Conservation (phyloP, 2,113 vertebrate species). For the Charina bottae region DNA sequence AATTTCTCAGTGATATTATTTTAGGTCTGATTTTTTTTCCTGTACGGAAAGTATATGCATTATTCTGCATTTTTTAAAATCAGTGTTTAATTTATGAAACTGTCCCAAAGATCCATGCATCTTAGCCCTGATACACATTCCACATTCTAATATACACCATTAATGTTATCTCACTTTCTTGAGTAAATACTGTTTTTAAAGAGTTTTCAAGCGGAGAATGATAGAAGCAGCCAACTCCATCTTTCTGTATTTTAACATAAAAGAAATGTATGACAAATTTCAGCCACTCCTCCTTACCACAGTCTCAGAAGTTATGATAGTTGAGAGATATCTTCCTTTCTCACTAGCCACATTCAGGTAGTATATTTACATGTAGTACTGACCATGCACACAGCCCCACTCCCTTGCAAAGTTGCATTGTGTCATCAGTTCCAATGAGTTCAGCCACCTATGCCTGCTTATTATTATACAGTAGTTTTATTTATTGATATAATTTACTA, state of each 20-base stretch:
- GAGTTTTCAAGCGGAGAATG: background rate
- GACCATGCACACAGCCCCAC: background rate
- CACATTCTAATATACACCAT: background rate
- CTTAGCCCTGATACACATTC: background rate
- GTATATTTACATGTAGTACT: background rate
- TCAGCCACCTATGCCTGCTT: background rate
- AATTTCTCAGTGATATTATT: background rate
- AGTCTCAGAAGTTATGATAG: background rate
- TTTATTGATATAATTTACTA: background rate
- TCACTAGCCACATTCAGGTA: background rate
- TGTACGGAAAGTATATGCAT: background rate
- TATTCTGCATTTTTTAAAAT: background rate
- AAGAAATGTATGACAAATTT: background rate
- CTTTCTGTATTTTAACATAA: background rate
- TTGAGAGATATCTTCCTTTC: background rate
- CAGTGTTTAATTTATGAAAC: background rate
- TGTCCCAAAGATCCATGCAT: background rate
- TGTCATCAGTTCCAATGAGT: background rate
- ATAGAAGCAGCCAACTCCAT: background rate
- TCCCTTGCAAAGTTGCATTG: background rate
- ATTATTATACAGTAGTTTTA: background rate
- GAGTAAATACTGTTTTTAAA: background rate
- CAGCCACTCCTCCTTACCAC: background rate
- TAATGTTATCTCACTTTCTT: background rate
- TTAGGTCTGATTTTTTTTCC: background rate